These are phyloP conservation scores for Eriocheir sinensis DNA, from an alignment of 1,140 invertebrate species.

Conservation along the genomic window DNA sequence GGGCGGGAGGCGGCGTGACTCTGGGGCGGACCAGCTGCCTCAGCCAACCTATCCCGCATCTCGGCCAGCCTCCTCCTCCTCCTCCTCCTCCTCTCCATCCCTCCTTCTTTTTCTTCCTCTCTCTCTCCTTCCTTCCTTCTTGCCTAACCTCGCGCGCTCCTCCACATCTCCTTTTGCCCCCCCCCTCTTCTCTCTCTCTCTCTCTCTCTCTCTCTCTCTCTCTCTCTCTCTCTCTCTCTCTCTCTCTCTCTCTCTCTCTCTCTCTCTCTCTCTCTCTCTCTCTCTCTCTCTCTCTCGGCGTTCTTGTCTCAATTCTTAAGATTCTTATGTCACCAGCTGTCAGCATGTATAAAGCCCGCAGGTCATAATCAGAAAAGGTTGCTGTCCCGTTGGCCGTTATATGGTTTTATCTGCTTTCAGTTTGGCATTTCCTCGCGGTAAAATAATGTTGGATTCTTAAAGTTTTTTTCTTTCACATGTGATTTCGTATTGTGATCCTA, in stretches of 20 bases:
- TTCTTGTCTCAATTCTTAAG: slow-evolving; percentile 14
- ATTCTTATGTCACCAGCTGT: slow-evolving; percentile 1
- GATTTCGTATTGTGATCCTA: too few relatives aligned
- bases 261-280: background rate
- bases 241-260: background rate
- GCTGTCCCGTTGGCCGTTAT: background rate
- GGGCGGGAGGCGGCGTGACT: background rate
- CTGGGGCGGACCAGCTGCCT: background rate
- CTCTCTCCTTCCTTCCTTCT: background rate
- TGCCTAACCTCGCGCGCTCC: background rate
- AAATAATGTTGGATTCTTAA: too few relatives aligned
- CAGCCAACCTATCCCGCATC: slow-evolving; percentile 30
- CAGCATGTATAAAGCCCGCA: background rate
- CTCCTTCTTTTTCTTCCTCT: background rate
- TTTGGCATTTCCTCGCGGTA: too few relatives aligned
- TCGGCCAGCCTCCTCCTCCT: background rate
- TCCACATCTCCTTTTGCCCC: background rate
- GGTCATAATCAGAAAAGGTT: background rate
- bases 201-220: background rate
- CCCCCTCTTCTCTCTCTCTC: background rate
- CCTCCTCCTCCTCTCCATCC: background rate
- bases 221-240: background rate
- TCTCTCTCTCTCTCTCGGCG: background rate
- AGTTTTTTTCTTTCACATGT: too few relatives aligned
- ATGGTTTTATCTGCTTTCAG: too few relatives aligned